Conservation (phyloP, 2,113 vertebrate genomes). For the Grammomys surdaster region DNA sequence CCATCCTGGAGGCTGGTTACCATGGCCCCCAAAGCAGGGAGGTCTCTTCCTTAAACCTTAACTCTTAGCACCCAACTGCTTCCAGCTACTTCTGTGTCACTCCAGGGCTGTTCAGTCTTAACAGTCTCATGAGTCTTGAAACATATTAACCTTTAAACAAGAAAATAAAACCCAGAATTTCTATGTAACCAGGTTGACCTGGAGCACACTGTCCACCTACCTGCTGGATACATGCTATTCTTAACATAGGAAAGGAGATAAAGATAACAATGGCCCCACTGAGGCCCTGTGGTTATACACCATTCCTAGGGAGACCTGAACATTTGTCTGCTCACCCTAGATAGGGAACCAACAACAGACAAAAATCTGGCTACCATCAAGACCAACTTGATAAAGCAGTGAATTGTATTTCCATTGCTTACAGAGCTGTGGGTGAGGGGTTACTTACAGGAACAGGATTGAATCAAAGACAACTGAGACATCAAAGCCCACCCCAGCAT, state of each 20-base stretch:
- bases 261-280: no score
- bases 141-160: not conserved
- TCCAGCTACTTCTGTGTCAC: no score
- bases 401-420: not conserved
- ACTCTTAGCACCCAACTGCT: not conserved
- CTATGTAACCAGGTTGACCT: not conserved
- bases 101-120: not conserved
- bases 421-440: no score
- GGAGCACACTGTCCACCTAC: not conserved
- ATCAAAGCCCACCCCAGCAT: not conserved
- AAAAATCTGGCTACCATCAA: not conserved
- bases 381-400: not conserved
- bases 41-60: not conserved
- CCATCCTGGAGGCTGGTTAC: not conserved
- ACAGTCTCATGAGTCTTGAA: not conserved
- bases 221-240: not conserved
- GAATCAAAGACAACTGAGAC: not conserved
- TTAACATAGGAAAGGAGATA: not conserved
- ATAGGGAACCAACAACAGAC: not conserved
- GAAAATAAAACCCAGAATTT: not conserved
- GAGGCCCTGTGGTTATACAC: not conserved
- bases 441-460: not conserved
- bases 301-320: not conserved
- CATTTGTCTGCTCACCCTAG: not conserved
- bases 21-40: not conserved